Evolutionary conservation across 2,888 invertebrate genomes (phyloP), one percentile per base, ranked within the genome.

Genomic region (Diarsia rubi): DNA sequence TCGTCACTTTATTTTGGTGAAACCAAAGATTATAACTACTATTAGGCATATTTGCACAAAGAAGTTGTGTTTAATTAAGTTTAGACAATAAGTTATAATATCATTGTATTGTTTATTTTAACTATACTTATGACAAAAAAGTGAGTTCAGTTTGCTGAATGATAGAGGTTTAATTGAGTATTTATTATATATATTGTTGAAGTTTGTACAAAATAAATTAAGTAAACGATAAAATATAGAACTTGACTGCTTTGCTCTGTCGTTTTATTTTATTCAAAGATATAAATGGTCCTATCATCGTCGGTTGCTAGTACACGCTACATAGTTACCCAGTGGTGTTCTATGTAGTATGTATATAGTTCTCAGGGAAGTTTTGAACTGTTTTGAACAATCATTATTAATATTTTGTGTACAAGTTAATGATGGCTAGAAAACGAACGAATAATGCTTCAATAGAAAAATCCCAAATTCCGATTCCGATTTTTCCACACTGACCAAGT

Each of bases 131-230:
- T 95, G 95, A 96, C 96, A 95, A 96, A 96, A 94, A 96, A 96
- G 96, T 96, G 96, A 96, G 95, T 96, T 96, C 95, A 96, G 95
- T 96, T 96, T 96, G 96, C 96, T 96, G 95, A 95, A 96, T 95
- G 95, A 96, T 96, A 96, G 96, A 96, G 94, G 93, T 96, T 97
- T 96, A 96, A 96, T 96, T 96, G 96, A 96, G 94, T 96, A 97
- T 96, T 96, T 96, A 96, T 96, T 96, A 96, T 96, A 96, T 96
- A 97, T 97, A 97, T 97, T 97, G 97, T 97, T 97, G 96, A 97
- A 97, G 96, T 97, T 97, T 97, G 97, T 97, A 97, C 97, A 97
- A 97, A 97, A 96, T 96, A 96, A 97, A 96, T 95, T 97, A 97
- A 97, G 97, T 97, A 97, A 96, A 97, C 94, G 94, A 97, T 97